These are phyloP conservation scores for Homarus gammarus DNA, from an alignment of 2,888 invertebrate species.

Conservation along the genomic window DNA sequence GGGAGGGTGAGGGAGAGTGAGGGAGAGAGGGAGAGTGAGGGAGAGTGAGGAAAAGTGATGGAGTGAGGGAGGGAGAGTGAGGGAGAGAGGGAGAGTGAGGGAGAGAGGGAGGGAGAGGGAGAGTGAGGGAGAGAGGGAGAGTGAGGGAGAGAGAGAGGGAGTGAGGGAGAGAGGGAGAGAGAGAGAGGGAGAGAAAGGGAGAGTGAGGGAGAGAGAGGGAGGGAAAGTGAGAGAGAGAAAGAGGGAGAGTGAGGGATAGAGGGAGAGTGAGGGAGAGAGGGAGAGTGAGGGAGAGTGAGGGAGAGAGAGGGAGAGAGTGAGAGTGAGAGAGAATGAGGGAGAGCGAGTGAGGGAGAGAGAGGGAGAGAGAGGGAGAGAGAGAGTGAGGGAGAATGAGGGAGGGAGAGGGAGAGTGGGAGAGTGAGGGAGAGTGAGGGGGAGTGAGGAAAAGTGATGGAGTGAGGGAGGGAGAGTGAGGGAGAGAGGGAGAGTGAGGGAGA, in stretches of 20 bases:
- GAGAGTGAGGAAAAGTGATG: background rate
- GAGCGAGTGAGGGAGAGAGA: background rate
- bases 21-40: constrained; percentile 11
- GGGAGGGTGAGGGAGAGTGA: constrained; percentile 13
- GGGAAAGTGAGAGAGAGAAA: background rate
- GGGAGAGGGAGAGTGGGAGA: background rate
- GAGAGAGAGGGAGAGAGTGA: background rate
- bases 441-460: too few species aligned
- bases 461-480: too few species aligned
- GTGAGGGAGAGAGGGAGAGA: too few species aligned
- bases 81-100: background rate
- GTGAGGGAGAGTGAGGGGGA: constrained; percentile 1
- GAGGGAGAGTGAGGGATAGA: background rate
- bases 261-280: background rate
- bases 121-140: background rate
- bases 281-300: background rate
- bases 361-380: background rate
- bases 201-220: background rate
- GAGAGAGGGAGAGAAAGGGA: background rate
- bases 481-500: background rate
- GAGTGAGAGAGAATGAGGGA: background rate
- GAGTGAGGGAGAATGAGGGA: background rate
- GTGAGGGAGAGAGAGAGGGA: background rate
- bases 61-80: background rate
- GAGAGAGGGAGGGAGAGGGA: background rate